Percentiles rank a stretch among this genome's conserved stretches.
Evolutionary conservation across 1,140 invertebrate species (phyloP).

Genomic region (Elymnias hypermnestra): DNA sequence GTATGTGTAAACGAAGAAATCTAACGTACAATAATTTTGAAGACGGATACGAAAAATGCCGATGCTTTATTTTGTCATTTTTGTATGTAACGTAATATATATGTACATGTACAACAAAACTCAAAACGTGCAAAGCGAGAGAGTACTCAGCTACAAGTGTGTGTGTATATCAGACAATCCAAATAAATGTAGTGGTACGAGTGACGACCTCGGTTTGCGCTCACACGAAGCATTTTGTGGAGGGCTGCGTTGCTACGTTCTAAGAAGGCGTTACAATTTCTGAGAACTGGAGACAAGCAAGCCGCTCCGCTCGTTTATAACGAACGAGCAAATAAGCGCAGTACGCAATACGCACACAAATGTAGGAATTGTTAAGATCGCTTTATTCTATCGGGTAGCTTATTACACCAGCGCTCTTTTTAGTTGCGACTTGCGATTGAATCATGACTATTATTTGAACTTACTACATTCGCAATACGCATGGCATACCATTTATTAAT

Average conservation of each 20-base stretch:
- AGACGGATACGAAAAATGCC: too few species aligned
- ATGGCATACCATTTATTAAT: too few species aligned
- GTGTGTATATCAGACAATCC: slow-evolving; percentile 46
- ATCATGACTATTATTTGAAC: slow-evolving; percentile 13
- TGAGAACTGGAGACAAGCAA: slow-evolving; percentile 70
- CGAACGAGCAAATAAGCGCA: slow-evolving; percentile 64
- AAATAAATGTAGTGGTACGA: slow-evolving; percentile 48
- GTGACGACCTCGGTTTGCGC: slow-evolving; percentile 66
- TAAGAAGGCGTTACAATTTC: slow-evolving; percentile 74
- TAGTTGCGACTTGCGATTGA: slow-evolving; percentile 29
- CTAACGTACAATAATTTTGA: too few species aligned
- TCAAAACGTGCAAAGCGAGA: slow-evolving; percentile 29
- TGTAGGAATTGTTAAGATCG: slow-evolving; percentile 24
- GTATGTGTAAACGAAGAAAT: too few species aligned
- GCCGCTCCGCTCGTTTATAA: slow-evolving; percentile 56
- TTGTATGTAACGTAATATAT: too few species aligned
- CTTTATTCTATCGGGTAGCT: slow-evolving; percentile 25
- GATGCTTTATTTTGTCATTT: too few species aligned
- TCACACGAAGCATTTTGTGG: slow-evolving; percentile 61
- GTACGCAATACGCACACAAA: slow-evolving; percentile 60
- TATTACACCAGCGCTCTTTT: slow-evolving; percentile 27
- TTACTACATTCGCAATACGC: too few species aligned
- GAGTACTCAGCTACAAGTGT: slow-evolving; percentile 32
- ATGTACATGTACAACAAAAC: slow-evolving; percentile 11
- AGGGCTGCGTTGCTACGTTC: slow-evolving; percentile 65